A percentile compares a stretch with the other conserved stretches of the same genome.
phyloP scores from a whole-genome alignment of 2,113 vertebrate species.

The Ariopsis seemanni region DNA sequence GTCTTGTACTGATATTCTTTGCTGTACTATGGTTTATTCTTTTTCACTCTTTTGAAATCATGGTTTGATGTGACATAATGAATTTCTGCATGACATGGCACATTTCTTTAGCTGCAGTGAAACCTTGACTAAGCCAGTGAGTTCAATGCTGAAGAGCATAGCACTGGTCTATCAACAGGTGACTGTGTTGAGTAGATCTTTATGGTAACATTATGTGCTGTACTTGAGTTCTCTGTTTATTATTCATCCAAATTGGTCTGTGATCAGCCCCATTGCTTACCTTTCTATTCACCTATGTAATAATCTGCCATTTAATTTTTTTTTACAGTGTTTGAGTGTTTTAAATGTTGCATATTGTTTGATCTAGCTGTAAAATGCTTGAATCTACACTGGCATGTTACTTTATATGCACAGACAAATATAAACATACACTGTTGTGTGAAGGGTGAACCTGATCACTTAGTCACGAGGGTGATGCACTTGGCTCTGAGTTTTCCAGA shows the following conservation, averaged over 20 bases:
- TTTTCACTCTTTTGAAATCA: not conserved
- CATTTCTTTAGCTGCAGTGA: not conserved
- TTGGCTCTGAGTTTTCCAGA: conserved; percentile 21
- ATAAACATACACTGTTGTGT: not conserved
- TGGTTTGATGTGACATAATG: not conserved
- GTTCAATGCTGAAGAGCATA: not conserved
- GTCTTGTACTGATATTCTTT: conserved; percentile 7
- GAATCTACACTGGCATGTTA: not conserved
- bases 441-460: conserved; percentile 51
- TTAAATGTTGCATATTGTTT: not conserved
- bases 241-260: not conserved
- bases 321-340: not conserved
- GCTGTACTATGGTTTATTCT: conserved; percentile 2
- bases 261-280: not conserved
- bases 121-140: not conserved
- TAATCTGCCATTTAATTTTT: not conserved
- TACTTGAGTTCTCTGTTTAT: not conserved
- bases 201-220: not conserved
- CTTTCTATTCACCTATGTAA: not conserved
- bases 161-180: not conserved
- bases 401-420: conserved; percentile 18
- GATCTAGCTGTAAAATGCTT: not conserved
- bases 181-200: not conserved
- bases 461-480: conserved; percentile 19
- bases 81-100: conserved; percentile 19